phyloP scores from a whole-genome alignment of 2,888 invertebrate species.

The Rhodophaea formosa region DNA sequence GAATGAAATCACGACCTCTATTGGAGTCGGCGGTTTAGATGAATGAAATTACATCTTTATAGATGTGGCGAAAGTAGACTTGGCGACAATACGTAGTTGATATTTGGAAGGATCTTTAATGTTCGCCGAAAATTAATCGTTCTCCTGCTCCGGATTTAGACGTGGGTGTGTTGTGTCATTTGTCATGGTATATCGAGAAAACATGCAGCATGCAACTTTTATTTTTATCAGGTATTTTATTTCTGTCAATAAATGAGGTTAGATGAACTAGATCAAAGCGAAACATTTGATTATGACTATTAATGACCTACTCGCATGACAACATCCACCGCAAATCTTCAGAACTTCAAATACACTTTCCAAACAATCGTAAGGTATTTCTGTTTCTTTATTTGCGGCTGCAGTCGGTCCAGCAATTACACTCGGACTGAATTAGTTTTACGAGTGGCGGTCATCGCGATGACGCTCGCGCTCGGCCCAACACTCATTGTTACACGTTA shows the following conservation, averaged over 20 bases:
- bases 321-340: background rate
- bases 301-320: background rate
- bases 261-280: slow-evolving; percentile 4
- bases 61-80: slow-evolving; percentile 35
- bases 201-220: background rate
- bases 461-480: slow-evolving; percentile 67
- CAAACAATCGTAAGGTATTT: slow-evolving; percentile 18
- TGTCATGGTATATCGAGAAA: slow-evolving; percentile 3
- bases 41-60: slow-evolving; percentile 31
- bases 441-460: slow-evolving; percentile 61
- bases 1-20: slow-evolving; percentile 48
- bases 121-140: slow-evolving; percentile 12
- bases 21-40: slow-evolving; percentile 15
- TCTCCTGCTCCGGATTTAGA: background rate
- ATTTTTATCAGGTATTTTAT: slow-evolving; percentile 7
- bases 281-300: background rate
- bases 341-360: slow-evolving; percentile 4
- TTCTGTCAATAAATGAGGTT: background rate
- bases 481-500: slow-evolving; percentile 74
- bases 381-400: slow-evolving; percentile 42
- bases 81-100: slow-evolving; percentile 33
- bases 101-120: slow-evolving; percentile 24
- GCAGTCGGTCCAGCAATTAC: slow-evolving; percentile 48
- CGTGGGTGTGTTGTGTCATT: slow-evolving; percentile 4
- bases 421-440: slow-evolving; percentile 69